Conservation (phyloP, 2,113 vertebrate genomes). For the Asarcornis scutulata region DNA sequence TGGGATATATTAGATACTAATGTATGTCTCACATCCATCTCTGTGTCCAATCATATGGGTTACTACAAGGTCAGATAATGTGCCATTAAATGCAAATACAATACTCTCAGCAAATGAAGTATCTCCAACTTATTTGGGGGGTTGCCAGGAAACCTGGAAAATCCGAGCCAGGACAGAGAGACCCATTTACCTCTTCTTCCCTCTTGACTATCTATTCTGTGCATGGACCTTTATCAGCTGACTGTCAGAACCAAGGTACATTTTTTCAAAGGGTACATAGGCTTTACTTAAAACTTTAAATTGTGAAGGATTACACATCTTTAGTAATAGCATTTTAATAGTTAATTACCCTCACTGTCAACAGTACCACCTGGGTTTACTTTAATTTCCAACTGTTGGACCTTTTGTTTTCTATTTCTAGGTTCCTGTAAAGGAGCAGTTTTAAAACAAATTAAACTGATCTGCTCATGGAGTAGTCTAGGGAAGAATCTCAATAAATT, state of each 20-base stretch:
- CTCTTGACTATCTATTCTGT: neutral
- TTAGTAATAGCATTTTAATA: neutral
- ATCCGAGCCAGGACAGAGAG: neutral
- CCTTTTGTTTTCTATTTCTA: neutral
- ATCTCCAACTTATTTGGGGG: rapidly evolving
- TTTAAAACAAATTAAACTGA: neutral
- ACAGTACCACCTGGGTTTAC: neutral
- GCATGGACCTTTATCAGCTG: neutral
- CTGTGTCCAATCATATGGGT: neutral
- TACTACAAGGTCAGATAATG: neutral
- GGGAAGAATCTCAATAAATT: neutral
- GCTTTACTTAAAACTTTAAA: neutral
- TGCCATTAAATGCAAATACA: neutral
- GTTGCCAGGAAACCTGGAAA: neutral
- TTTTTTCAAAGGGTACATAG: neutral
- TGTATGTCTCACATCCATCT: neutral
- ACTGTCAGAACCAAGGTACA: neutral
- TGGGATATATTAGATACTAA: neutral
- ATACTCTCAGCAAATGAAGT: neutral
- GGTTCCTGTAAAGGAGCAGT: neutral
- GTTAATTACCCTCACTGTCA: neutral
- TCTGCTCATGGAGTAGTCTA: neutral
- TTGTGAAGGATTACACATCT: neutral
- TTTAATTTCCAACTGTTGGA: neutral
- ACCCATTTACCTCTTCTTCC: neutral